A percentile compares a stretch with the other conserved stretches of the same genome.
Conservation (phyloP, 2,888 invertebrate species). For the Scrobipalpa atriplicella region DNA sequence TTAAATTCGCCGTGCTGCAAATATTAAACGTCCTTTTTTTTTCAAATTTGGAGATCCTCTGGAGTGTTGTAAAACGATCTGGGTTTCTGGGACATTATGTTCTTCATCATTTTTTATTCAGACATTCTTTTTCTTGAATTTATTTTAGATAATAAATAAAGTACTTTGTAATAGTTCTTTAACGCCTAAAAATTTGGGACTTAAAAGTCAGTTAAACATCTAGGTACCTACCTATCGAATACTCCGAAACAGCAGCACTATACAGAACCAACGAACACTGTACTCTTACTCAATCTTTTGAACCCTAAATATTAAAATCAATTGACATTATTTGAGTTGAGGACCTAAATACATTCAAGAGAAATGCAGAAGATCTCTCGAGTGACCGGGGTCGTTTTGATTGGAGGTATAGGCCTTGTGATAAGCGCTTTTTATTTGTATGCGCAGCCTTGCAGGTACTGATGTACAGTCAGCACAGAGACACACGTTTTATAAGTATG, state of each 20-base stretch:
- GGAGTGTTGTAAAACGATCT: neutral
- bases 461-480: neutral
- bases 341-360: conserved; percentile 4
- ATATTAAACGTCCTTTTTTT: conserved; percentile 62
- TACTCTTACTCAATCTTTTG: neutral
- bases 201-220: too few species aligned
- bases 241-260: too few species aligned
- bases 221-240: too few species aligned
- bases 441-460: neutral
- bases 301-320: neutral
- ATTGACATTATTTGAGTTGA: conserved; percentile 5
- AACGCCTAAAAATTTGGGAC: too few species aligned
- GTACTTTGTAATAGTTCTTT: too few species aligned
- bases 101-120: neutral
- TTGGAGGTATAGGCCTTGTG: neutral
- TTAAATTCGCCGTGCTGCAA: conserved; percentile 78
- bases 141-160: too few species aligned
- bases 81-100: conserved; percentile 1
- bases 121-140: too few species aligned
- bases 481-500: too few species aligned
- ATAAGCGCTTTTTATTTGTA: neutral
- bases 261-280: neutral
- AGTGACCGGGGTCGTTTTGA: neutral
- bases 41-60: conserved; percentile 7
- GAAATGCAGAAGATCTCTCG: neutral